Conservation (phyloP, 2,797 vertebrate species). For the Perdix hodgsoniae region DNA sequence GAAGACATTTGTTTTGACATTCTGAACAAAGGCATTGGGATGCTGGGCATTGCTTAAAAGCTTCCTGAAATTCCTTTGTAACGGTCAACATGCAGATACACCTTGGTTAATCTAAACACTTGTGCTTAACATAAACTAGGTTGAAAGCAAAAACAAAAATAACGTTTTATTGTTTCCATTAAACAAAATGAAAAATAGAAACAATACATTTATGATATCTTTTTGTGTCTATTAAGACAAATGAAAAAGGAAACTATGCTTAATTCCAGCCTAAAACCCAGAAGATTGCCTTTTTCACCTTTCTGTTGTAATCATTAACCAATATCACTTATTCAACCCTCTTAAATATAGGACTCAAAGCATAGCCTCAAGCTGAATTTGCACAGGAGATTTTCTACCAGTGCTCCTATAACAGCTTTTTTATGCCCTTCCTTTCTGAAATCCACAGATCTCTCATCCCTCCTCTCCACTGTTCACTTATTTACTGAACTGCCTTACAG, state of each 20-base stretch:
- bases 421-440: not conserved
- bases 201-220: rapidly evolving
- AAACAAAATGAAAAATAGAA: not conserved
- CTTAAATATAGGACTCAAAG: not conserved
- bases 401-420: not conserved
- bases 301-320: not conserved
- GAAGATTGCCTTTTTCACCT: not conserved
- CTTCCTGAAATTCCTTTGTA: not conserved
- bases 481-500: not conserved
- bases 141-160: not conserved
- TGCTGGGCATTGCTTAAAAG: not conserved
- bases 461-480: not conserved
- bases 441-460: rapidly evolving
- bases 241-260: not conserved
- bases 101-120: not conserved
- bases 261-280: not conserved
- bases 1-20: not conserved
- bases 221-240: not conserved
- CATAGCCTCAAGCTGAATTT: not conserved
- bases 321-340: not conserved
- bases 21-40: not conserved
- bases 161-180: not conserved
- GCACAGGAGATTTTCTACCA: not conserved
- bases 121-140: rapidly evolving
- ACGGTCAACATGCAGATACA: not conserved